phyloP scores from a whole-genome alignment of 2,888 invertebrate species.

The Minunthozetes semirufus region DNA sequence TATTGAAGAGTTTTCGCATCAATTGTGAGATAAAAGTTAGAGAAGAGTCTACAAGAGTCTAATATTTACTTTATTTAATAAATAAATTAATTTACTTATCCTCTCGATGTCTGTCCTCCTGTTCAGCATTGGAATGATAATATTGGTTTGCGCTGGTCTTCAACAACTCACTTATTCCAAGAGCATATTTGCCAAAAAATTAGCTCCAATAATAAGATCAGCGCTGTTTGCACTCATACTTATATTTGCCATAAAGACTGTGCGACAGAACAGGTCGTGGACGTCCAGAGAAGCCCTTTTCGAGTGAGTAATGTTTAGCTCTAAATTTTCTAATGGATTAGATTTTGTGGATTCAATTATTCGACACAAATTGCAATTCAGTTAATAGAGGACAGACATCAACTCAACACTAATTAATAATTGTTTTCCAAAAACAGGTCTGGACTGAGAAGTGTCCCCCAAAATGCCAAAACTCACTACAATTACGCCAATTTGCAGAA shows the following conservation, averaged over 20 bases:
- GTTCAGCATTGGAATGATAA: conserved; percentile 67
- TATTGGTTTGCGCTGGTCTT: conserved; percentile 67
- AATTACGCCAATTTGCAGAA: conserved; percentile 78
- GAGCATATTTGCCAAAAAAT: conserved; percentile 22
- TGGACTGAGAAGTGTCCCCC: conserved; percentile 67
- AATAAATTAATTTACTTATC: neutral
- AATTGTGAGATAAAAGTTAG: neutral
- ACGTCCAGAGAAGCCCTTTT: conserved; percentile 66
- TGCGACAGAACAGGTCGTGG: conserved; percentile 69
- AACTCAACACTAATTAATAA: neutral
- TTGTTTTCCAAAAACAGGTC: conserved; percentile 56
- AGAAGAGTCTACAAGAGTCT: neutral
- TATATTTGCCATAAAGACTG: conserved; percentile 59
- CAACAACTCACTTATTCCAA: conserved; percentile 40
- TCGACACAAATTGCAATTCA: neutral
- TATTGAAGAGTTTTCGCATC: neutral
- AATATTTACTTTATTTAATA: neutral
- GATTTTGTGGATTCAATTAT: neutral
- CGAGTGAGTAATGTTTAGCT: conserved; percentile 54
- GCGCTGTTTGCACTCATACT: conserved; percentile 36
- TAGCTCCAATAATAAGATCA: conserved; percentile 31
- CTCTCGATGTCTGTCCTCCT: neutral
- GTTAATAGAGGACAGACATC: neutral
- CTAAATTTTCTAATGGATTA: neutral
- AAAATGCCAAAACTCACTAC: conserved; percentile 84